Evolutionary conservation across 1,140 invertebrate genomes (phyloP), one percentile per base, ranked within the genome.

Genomic region (Steinernema feltiae): DNA sequence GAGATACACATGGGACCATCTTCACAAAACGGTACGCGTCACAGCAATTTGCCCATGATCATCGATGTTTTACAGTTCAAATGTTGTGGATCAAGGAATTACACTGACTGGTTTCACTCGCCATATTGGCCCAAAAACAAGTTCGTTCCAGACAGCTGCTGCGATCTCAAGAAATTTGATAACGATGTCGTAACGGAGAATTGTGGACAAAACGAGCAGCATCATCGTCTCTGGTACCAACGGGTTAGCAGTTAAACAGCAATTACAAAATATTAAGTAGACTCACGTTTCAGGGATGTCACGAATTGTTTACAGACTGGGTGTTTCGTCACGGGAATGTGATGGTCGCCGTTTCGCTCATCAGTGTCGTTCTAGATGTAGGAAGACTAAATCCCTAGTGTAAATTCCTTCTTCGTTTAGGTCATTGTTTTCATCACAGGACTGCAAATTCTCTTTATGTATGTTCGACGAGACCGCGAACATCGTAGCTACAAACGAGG

Each of bases 141-240:
- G 31, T 84, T 85, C 74, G 82, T 85, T 3, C 84, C 83, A 3
- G 83, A 84, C 69, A 85, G 83, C 72, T 84, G 83, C 69, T 84
- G 83, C 72, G 77, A 85, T n/a, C n/a, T n/a, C 70, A 15, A 35
- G 7, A 7, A 21, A 0, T 46, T 53, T 24, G 85, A 85, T 71
- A 74, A 73, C 24, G 35, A 70, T 7, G 41, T 75, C 30, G 73
- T 75, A 48, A 48, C 78, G n/a, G 31, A 69, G 1, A 84, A 84
- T 70, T 84, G 83, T 79, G 83, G 83, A 3, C 84, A 82, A 72
- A 73, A 74, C 46, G 48, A 48, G 69, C 74, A 73, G 15, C 18
- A 78, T 48, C 7, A 69, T 1, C 2, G 53, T 17, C 12, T 72
- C n/a, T 70, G 73, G 32, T 84, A 76, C 48, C 75, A 79, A 46